These are phyloP conservation scores for Magallana ariakensis DNA, from an alignment of 1,140 invertebrate species.

Conservation along the genomic window DNA sequence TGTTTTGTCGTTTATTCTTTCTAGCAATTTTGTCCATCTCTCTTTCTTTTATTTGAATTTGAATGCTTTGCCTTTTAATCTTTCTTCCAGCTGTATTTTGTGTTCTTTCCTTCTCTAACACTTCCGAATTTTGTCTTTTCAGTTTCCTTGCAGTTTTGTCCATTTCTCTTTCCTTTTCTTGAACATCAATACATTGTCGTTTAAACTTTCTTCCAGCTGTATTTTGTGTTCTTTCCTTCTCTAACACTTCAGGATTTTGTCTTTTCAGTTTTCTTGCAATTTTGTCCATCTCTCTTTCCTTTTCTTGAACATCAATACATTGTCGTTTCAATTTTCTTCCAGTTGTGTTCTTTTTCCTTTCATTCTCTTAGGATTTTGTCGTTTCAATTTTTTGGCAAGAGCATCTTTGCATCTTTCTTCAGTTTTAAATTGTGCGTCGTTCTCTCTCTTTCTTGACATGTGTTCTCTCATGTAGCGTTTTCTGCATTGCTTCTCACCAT, in stretches of 20 bases:
- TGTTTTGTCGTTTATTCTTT: background rate
- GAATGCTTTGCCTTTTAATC: background rate
- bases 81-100: background rate
- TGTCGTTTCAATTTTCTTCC: background rate
- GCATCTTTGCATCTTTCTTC: too few relatives aligned
- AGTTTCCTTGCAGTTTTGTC: conserved; percentile 33
- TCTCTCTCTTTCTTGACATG: background rate
- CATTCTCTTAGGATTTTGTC: too few relatives aligned
- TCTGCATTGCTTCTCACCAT: conserved; percentile 15
- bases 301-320: background rate
- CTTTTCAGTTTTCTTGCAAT: background rate
- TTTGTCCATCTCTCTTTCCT: background rate
- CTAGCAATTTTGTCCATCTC: background rate
- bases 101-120: background rate
- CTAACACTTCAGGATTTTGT: too few relatives aligned
- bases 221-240: too few relatives aligned
- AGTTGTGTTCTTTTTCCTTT: background rate
- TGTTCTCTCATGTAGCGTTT: background rate
- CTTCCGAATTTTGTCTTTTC: conserved; percentile 19
- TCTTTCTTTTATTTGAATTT: background rate
- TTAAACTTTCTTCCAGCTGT: too few relatives aligned
- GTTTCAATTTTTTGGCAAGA: too few relatives aligned
- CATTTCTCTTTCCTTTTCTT: conserved; percentile 27
- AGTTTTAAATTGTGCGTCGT: too few relatives aligned
- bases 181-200: background rate